These are phyloP conservation scores for Carposina sasakii DNA, from an alignment of 1,140 invertebrate genomes.

Conservation along the genomic window DNA sequence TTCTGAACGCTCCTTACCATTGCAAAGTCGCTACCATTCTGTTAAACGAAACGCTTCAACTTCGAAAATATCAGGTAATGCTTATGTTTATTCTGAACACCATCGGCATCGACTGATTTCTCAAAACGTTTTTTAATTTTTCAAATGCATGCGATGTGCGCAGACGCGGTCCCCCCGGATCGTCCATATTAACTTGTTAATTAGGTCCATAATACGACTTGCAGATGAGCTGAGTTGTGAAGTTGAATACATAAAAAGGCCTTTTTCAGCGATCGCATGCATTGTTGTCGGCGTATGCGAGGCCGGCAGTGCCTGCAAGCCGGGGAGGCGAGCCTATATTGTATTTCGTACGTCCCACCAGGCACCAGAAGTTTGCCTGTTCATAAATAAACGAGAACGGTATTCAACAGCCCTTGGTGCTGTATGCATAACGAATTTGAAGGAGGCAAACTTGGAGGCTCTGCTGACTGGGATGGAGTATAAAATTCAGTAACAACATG, in stretches of 20 bases:
- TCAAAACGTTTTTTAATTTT: too few species aligned
- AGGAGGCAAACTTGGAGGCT: conserved; percentile 72
- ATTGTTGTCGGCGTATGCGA: conserved; percentile 70
- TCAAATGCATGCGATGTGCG: conserved; percentile 45
- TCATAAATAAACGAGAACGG: conserved; percentile 75
- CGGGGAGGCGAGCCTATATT: conserved; percentile 75
- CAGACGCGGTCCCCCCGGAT: conserved; percentile 68
- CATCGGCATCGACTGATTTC: too few species aligned
- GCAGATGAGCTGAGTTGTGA: conserved; percentile 83
- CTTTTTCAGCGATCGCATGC: conserved; percentile 74
- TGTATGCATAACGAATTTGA: conserved; percentile 75
- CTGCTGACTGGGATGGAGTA: conserved; percentile 71
- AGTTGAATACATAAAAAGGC: conserved; percentile 74
- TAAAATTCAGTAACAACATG: conserved; percentile 74
- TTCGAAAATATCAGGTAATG: too few species aligned
- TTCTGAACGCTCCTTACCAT: conserved; percentile 73
- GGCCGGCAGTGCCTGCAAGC: conserved; percentile 60
- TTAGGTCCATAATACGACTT: conserved; percentile 92
- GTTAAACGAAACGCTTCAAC: conserved; percentile 35
- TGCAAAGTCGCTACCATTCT: conserved; percentile 63
- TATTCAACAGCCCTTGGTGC: conserved; percentile 75
- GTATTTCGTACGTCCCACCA: conserved; percentile 74
- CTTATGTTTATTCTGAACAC: too few species aligned
- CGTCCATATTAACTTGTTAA: conserved; percentile 90
- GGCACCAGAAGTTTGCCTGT: conserved; percentile 74